Base-by-base conservation (phyloP, 2,797 vertebrate genomes). In the Hemibagrus guttatus region DNA sequence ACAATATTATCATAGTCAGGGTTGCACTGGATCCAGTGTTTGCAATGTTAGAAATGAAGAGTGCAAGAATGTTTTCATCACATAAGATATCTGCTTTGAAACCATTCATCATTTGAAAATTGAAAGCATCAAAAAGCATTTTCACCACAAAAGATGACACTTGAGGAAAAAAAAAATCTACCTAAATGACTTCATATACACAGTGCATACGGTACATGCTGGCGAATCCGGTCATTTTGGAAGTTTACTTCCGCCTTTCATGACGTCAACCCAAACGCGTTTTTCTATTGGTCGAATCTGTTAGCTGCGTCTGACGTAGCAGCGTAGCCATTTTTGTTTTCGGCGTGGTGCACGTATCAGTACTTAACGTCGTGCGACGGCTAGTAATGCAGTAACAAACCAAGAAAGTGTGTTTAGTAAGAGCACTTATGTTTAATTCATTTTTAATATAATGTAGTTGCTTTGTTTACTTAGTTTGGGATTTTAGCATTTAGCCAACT, bases 241-340 rank as follows among this genome's bases (percentile, higher is more conserved):
- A 42, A 42, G 21, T 42, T 80, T 63, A 42, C 79, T 81, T 81
- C 79, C 79, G 59, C 7, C 13, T 64, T 81, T 28, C 26, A 17
- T 64, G 61, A n/a, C 79, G 59, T 63, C 12, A 1, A 4, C 0
- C n/a, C 3, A 12, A 61, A 6, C 79, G 39, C 14, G 35, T 12
- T 81, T 64, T 64, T 11, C 61, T 12, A 81, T 81, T 81, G 59
- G 79, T 64, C 31, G 26, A 21, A 8, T 28, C 14, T 7, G 4
- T 17, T 26, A 2, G 13, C 26, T 63, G 79, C 79, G 59, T 81
- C 26, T 81, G 59, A 81, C 26, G 59, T 64, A 9, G 0, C 1
- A 4, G 56, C 19, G 19, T 21, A 31, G 49, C 56, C 76, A 39
- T 61, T 59, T 35, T 12, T 35, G 28, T 59, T 13, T 61, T 8